A percentile compares a stretch with the other conserved stretches of the same genome.
These are phyloP conservation scores for Cacatua alba DNA, from an alignment of 2,113 vertebrate genomes.

Conservation along the genomic window DNA sequence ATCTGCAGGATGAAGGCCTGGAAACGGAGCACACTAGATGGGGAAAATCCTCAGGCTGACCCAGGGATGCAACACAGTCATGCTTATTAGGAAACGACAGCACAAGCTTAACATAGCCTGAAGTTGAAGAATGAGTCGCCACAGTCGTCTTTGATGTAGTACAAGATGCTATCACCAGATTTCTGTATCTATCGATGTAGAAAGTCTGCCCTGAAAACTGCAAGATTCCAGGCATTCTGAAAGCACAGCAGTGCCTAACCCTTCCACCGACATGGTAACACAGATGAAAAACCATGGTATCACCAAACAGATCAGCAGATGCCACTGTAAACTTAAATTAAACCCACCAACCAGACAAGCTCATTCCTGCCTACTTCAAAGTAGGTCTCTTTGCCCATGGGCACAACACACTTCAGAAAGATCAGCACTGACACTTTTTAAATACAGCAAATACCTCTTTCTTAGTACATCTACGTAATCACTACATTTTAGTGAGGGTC, in stretches of 20 bases:
- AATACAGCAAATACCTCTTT: constrained; percentile 52
- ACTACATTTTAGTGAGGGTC: not conserved
- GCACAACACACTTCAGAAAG: constrained; percentile 53
- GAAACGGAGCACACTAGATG: not conserved
- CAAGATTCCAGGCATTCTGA: constrained; percentile 57
- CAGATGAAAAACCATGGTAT: constrained; percentile 39
- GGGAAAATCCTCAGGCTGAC: not conserved
- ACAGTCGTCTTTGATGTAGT: not conserved
- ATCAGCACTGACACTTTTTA: constrained; percentile 25
- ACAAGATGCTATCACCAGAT: constrained; percentile 45
- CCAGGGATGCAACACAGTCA: accelerated
- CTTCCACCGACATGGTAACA: not conserved
- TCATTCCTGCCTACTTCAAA: constrained; percentile 65
- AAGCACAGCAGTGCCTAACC: not conserved
- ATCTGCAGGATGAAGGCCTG: not conserved
- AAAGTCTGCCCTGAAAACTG: not conserved
- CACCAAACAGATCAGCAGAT: constrained; percentile 47
- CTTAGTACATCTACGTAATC: not conserved
- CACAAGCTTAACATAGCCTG: not conserved
- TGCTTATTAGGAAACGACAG: not conserved
- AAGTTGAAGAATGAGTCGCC: not conserved
- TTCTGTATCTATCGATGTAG: constrained; percentile 8
- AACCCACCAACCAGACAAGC: constrained; percentile 45
- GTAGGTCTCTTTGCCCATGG: constrained; percentile 35
- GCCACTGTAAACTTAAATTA: constrained; percentile 61